A percentile compares a stretch with the other conserved stretches of the same genome.
phyloP scores from a whole-genome alignment of 2,888 invertebrate genomes.

The Cordilura impudica region DNA sequence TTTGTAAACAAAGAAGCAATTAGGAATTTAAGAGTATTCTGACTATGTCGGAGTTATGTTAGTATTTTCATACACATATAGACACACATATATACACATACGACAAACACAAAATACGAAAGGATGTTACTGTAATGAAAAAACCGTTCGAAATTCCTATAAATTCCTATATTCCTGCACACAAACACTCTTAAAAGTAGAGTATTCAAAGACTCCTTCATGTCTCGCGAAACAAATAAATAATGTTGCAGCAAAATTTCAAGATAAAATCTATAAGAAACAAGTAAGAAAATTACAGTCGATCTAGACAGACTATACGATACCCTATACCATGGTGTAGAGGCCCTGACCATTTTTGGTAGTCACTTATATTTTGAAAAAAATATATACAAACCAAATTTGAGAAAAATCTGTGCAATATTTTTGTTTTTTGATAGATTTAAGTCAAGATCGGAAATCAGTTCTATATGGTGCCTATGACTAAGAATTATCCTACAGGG shows the following conservation, averaged over 20 bases:
- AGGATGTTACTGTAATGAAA: conserved; percentile 35
- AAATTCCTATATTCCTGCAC: conserved; percentile 7
- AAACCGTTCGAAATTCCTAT: not conserved
- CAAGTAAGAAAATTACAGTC: too few species aligned
- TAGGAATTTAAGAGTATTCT: conserved; percentile 12
- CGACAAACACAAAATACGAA: conserved; percentile 14
- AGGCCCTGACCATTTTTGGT: too few species aligned
- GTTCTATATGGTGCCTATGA: too few species aligned
- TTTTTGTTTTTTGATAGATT: too few species aligned
- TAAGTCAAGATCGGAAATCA: too few species aligned
- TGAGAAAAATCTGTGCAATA: too few species aligned
- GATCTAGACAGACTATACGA: too few species aligned
- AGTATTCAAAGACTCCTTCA: conserved; percentile 53
- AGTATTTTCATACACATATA: conserved; percentile 17
- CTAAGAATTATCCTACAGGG: too few species aligned
- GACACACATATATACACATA: conserved; percentile 14
- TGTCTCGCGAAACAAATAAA: conserved; percentile 63
- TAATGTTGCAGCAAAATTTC: conserved; percentile 52
- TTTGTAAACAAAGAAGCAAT: conserved; percentile 2
- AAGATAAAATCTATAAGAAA: too few species aligned
- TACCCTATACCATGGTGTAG: too few species aligned
- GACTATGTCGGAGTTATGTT: not conserved
- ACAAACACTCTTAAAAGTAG: not conserved
- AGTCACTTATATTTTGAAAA: too few species aligned
- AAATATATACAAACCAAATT: too few species aligned